Conservation (phyloP, 2,888 invertebrate genomes). For the Girardia tigrina region DNA sequence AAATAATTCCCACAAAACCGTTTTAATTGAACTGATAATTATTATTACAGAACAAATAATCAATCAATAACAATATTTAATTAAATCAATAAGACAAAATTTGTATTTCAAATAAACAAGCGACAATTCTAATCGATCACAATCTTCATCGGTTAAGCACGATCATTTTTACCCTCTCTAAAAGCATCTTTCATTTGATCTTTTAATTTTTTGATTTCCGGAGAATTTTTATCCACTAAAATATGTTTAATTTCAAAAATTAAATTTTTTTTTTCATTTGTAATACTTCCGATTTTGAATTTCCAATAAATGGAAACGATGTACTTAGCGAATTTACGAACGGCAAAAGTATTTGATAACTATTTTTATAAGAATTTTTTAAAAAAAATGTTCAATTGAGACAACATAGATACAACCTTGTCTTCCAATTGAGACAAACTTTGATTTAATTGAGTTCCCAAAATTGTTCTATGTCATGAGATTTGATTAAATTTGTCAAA, state of each 20-base stretch:
- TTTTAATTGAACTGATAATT: too few relatives aligned
- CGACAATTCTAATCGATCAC: too few relatives aligned
- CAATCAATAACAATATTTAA: too few relatives aligned
- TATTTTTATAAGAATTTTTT: not conserved
- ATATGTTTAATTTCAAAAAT: not conserved
- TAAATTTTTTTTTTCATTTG: too few relatives aligned
- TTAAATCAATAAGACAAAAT: too few relatives aligned
- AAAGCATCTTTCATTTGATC: not conserved
- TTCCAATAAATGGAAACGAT: not conserved
- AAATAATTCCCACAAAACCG: too few relatives aligned
- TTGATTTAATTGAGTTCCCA: not conserved
- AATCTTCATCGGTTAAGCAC: too few relatives aligned
- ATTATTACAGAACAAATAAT: too few relatives aligned
- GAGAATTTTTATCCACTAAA: not conserved
- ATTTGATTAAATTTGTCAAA: too few relatives aligned
- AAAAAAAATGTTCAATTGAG: not conserved
- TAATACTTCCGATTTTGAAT: not conserved
- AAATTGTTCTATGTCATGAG: not conserved
- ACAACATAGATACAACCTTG: not conserved
- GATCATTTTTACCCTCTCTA: too few relatives aligned
- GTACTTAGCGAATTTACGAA: not conserved
- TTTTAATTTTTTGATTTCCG: not conserved
- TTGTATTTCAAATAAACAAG: too few relatives aligned
- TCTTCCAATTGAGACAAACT: not conserved
- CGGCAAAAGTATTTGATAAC: not conserved